Evolutionary conservation across 2,888 invertebrate genomes (phyloP).

Genomic region (Cephus nigrinus): DNA sequence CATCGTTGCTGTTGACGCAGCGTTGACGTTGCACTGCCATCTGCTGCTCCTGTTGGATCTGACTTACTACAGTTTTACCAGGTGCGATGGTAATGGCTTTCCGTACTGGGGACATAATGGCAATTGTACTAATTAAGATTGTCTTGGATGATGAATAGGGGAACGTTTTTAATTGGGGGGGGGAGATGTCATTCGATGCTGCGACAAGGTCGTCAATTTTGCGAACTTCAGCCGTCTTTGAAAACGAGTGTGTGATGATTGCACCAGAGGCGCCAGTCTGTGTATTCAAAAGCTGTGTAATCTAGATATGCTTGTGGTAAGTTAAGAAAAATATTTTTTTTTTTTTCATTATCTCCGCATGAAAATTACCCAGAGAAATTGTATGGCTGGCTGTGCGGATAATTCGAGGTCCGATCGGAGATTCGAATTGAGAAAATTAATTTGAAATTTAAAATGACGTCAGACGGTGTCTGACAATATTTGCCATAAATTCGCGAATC

Average conservation of each 20-base stretch:
- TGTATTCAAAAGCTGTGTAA: background rate
- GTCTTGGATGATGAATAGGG: background rate
- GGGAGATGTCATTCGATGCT: background rate
- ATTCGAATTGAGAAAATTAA: background rate
- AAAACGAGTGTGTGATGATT: background rate
- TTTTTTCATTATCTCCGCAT: background rate
- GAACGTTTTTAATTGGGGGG: background rate
- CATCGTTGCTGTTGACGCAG: background rate
- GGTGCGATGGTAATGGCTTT: conserved; percentile 12
- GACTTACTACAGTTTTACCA: conserved; percentile 19
- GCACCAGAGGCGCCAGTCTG: background rate
- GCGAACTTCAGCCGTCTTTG: background rate
- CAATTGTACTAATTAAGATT: background rate
- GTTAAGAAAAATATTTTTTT: background rate
- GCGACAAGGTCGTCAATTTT: background rate
- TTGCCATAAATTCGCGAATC: too few relatives aligned
- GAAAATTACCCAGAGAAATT: background rate
- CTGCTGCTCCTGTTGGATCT: background rate
- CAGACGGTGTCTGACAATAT: too few relatives aligned
- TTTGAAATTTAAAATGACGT: too few relatives aligned
- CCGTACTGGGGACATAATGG: background rate
- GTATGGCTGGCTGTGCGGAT: background rate
- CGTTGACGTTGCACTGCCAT: background rate
- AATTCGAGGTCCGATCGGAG: background rate
- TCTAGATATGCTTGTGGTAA: background rate